phyloP scores from a whole-genome alignment of 2,888 invertebrate species.

The Rhagonycha fulva region DNA sequence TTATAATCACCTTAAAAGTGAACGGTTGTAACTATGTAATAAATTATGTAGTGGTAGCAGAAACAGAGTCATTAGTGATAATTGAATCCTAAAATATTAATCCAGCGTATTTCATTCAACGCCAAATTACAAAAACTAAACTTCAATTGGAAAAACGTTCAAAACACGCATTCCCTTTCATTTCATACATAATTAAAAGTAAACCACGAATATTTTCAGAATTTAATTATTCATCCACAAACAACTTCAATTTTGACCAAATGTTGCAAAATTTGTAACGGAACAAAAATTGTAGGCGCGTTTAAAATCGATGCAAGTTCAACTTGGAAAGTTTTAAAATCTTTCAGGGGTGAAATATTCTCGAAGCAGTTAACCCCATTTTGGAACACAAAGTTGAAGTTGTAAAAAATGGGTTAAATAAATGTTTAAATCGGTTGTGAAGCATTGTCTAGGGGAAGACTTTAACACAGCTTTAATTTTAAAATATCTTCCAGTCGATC shows the following conservation, averaged over 20 bases:
- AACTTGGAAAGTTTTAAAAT: neutral
- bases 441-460: neutral
- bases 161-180: neutral
- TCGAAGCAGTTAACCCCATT: neutral
- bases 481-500: neutral
- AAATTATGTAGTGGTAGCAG: neutral
- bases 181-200: neutral
- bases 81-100: neutral
- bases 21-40: neutral
- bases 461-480: neutral
- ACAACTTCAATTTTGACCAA: neutral
- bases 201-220: neutral
- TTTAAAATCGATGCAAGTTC: neutral
- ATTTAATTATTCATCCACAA: neutral
- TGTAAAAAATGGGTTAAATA: neutral
- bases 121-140: neutral
- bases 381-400: neutral
- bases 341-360: neutral
- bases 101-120: neutral
- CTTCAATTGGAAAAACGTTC: neutral
- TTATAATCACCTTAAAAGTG: neutral
- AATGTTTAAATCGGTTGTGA: neutral
- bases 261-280: neutral
- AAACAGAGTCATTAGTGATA: neutral
- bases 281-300: neutral